Conservation (phyloP, 2,797 vertebrate species). For the Diplodus puntazzo region DNA sequence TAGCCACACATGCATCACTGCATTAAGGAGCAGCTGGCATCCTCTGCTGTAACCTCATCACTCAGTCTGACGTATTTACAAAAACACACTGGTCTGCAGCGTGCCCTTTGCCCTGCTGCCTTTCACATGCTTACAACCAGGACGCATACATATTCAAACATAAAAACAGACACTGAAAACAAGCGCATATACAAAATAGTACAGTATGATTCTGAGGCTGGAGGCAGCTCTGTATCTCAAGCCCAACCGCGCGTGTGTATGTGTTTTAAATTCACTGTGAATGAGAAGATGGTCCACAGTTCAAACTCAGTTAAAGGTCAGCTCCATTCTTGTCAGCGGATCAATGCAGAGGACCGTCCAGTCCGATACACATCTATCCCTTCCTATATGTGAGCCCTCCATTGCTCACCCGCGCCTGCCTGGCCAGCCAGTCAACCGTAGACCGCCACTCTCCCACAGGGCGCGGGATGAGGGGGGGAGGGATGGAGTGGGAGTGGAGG, state of each 20-base stretch:
- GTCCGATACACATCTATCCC: constrained; percentile 54
- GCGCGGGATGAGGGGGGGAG: constrained; percentile 13
- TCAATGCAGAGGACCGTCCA: constrained; percentile 69
- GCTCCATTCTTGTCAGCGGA: constrained; percentile 56
- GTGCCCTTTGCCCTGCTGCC: constrained; percentile 56
- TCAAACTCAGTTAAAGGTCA: constrained; percentile 74
- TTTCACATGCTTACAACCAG: constrained; percentile 35
- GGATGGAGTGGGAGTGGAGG: constrained; percentile 46
- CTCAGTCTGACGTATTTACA: constrained; percentile 69
- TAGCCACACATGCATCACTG: constrained; percentile 16
- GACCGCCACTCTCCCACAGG: constrained; percentile 67
- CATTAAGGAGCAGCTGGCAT: constrained; percentile 56
- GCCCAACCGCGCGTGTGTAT: constrained; percentile 3
- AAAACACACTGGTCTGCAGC: constrained; percentile 58
- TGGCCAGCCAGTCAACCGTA: constrained; percentile 70
- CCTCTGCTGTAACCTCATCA: constrained; percentile 53
- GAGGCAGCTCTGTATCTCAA: constrained; percentile 2
- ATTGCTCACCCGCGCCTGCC: constrained; percentile 51
- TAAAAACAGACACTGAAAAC: constrained; percentile 20
- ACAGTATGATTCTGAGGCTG: constrained; percentile 28
- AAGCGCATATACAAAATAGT: constrained; percentile 15
- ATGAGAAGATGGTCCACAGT: constrained; percentile 35
- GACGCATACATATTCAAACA: constrained; percentile 42
- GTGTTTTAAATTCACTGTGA: constrained; percentile 43
- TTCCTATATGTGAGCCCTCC: constrained; percentile 44